Conservation (phyloP, 2,888 invertebrate species). For the Idaea dimidiata region DNA sequence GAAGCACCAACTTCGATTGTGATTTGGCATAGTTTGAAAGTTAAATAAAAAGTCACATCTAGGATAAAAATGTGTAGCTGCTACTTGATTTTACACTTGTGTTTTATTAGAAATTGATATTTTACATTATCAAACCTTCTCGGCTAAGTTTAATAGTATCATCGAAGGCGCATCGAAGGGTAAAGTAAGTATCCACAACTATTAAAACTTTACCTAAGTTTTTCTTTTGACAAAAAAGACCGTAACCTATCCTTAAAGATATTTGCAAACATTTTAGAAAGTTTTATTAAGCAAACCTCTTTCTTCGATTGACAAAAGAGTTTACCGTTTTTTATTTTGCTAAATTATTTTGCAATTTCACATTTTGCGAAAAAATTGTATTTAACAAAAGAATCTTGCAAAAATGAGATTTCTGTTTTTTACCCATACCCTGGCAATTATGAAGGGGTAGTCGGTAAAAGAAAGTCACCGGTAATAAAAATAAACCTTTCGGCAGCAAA, state of each 20-base stretch:
- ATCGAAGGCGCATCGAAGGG: too few relatives aligned
- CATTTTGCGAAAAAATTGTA: conserved; percentile 35
- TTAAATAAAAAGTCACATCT: too few relatives aligned
- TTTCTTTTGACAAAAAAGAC: too few relatives aligned
- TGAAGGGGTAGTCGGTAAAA: conserved; percentile 69
- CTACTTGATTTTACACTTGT: too few relatives aligned
- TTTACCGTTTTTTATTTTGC: conserved; percentile 7
- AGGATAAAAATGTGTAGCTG: too few relatives aligned
- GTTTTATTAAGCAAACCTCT: background rate
- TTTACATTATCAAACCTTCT: too few relatives aligned
- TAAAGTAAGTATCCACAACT: too few relatives aligned
- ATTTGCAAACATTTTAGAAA: background rate
- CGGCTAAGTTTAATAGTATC: too few relatives aligned
- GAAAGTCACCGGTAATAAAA: conserved; percentile 74
- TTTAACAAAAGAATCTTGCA: conserved; percentile 51
- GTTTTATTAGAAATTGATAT: too few relatives aligned
- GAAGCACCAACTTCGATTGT: too few relatives aligned
- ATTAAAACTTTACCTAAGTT: too few relatives aligned
- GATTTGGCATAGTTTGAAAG: too few relatives aligned
- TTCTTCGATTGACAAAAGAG: background rate
- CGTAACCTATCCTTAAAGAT: background rate
- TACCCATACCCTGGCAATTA: conserved; percentile 66
- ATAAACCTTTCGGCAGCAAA: conserved; percentile 75
- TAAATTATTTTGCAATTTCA: conserved; percentile 26
- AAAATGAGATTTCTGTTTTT: conserved; percentile 57